A percentile compares a stretch with the other conserved stretches of the same genome.
Conservation (phyloP, 2,797 vertebrate species). For the Sphaeramia orbicularis region DNA sequence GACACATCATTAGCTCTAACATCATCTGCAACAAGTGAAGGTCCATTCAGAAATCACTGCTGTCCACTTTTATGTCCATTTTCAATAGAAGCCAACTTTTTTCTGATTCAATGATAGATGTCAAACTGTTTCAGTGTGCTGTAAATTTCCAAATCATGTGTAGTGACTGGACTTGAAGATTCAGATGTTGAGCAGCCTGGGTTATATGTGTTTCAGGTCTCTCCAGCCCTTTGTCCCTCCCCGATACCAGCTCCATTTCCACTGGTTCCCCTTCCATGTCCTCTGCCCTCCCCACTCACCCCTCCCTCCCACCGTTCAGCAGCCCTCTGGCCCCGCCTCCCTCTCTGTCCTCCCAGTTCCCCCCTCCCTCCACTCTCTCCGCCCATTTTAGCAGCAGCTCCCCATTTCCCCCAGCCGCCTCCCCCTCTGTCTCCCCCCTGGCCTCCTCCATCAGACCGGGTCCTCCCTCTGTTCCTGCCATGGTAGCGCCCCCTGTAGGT, state of each 20-base stretch:
- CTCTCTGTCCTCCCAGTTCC: conserved; percentile 47
- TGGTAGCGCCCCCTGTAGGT: conserved; percentile 81
- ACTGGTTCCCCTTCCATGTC: conserved; percentile 63
- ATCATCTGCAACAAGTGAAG: too few relatives aligned
- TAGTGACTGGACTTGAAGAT: not conserved
- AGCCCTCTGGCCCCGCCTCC: conserved; percentile 39
- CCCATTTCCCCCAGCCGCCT: conserved; percentile 36
- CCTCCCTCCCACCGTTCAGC: conserved; percentile 69
- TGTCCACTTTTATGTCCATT: too few relatives aligned
- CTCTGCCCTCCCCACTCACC: conserved; percentile 55
- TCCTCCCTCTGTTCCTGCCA: conserved; percentile 57
- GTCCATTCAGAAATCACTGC: too few relatives aligned
- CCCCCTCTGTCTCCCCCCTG: conserved; percentile 53
- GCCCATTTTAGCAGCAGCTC: conserved; percentile 55
- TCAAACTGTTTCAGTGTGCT: too few relatives aligned
- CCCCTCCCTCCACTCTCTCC: conserved; percentile 48
- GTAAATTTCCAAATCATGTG: not conserved
- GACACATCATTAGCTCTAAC: too few relatives aligned
- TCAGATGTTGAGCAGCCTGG: not conserved
- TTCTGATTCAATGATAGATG: too few relatives aligned
- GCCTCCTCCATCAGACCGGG: conserved; percentile 52
- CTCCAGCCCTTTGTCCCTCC: conserved; percentile 76
- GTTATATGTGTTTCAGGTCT: conserved; percentile 69
- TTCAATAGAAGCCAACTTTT: too few relatives aligned
- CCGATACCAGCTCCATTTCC: conserved; percentile 66